Base-by-base conservation (phyloP, 2,113 vertebrate genomes). In the Uria lomvia region DNA sequence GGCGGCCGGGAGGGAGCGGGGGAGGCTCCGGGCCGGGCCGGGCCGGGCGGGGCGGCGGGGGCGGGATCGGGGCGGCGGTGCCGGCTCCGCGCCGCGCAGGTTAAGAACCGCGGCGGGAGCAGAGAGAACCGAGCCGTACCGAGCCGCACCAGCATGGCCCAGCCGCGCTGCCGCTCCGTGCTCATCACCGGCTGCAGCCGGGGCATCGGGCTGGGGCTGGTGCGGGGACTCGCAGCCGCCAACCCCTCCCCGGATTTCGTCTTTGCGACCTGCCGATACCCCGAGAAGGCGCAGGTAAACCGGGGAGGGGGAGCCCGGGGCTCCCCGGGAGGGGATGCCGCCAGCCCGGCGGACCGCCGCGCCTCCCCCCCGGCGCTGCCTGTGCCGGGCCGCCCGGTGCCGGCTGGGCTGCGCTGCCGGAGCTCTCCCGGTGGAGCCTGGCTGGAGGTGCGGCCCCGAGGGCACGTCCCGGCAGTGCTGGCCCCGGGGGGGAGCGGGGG, bases 171-270 rank as follows among this genome's bases (percentile, higher is more conserved):
- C 76, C 94, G 97, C 76, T 97, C 98, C 23, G 96, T 98, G 67
- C 91, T 98, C 96, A 97, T 98, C 56, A 98, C 98, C 27, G 98
- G 98, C 66, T 98, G 98, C 59, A 98, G 92, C 89, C 97, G 98
- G 9, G 98, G 98, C 30, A 97, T 98, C 78, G 98, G 98, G 6
- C 94, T 98, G 94, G 98, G 98, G 65, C 70, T 98, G 26, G 98
- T 98, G 50, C 79, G 97, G 53, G 98, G 91, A 9, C 96, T 98
- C 79, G 98, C 93, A 2, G 91, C 63, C 29, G 96, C 97, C 87
- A 80, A 15, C 12, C 97, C 95, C 32, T 92, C 95, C 42, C 98
- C 98, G 22, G 97, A 97, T 2, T 92, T 97, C 67, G 98, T 98
- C 21, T 97, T 98, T 16, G 98, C 98, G 29, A 97, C 98, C 21